Conservation (phyloP, 2,888 invertebrate genomes). For the Ochlodes sylvanus region DNA sequence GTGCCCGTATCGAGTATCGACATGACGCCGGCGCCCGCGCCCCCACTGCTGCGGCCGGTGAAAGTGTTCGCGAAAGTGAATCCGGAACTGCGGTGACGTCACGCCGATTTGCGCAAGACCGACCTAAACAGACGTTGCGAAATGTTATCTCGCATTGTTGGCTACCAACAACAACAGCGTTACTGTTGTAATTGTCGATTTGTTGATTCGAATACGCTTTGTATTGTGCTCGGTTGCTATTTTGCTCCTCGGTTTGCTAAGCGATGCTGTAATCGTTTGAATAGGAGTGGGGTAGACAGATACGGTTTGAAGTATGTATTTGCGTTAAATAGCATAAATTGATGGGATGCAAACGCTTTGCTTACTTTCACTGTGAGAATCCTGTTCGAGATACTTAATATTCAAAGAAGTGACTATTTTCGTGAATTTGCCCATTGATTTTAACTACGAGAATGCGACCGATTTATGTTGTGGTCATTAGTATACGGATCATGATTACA, state of each 20-base stretch:
- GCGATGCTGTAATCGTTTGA: slow-evolving; percentile 13
- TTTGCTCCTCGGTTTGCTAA: slow-evolving; percentile 2
- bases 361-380: slow-evolving; percentile 26
- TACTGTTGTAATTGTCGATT: slow-evolving; percentile 44
- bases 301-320: neutral
- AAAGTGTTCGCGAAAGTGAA: slow-evolving; percentile 84
- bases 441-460: slow-evolving; percentile 17
- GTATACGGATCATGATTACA: slow-evolving; percentile 42
- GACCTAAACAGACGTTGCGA: slow-evolving; percentile 65
- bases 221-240: slow-evolving; percentile 17
- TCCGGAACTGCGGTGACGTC: slow-evolving; percentile 81
- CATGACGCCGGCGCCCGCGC: slow-evolving; percentile 46
- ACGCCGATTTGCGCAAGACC: slow-evolving; percentile 75
- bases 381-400: slow-evolving; percentile 28
- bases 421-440: slow-evolving; percentile 30
- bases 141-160: slow-evolving; percentile 67
- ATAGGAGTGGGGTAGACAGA: neutral
- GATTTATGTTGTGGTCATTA: slow-evolving; percentile 41
- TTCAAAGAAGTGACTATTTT: slow-evolving; percentile 28
- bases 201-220: slow-evolving; percentile 24
- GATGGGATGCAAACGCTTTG: neutral
- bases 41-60: slow-evolving; percentile 67
- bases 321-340: neutral
- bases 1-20: slow-evolving; percentile 31
- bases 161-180: slow-evolving; percentile 41